Evolutionary conservation across 2,888 invertebrate species (phyloP), one percentile per base, ranked within the genome.

Genomic region (Lasioglossum marginatum): DNA sequence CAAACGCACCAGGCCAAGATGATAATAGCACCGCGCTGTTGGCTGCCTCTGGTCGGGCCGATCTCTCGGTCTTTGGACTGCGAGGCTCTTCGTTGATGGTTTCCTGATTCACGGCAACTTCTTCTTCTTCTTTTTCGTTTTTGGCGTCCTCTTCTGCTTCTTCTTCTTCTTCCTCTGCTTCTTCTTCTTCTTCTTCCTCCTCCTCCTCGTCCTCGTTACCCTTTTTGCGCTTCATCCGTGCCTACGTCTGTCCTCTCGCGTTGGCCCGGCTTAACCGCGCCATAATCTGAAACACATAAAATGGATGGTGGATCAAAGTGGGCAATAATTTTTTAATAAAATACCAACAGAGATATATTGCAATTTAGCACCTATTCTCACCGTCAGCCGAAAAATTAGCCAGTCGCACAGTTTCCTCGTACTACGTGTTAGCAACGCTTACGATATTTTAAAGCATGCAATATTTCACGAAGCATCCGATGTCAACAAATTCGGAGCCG

Each of bases 241-340:
- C 82, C 84, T 86, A 70, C 77, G 87, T 87, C 79, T 79, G 68
- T 79, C 70, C 84, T 43, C 87, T 78, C 88, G 80, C 83, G 48
- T 85, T 72, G 90, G 86, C 85, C 78, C 83, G 66, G 80, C 78
- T 83, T 52, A 70, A 79, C 77, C 85, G 85, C 81, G 86, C 83
- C 83, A 92, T 93, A 89, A 90, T 93, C 93, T 93, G 89, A 27
- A 77, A 77, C 16, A n/a, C 31, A 45, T 45, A 16, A 45, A 45
- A 45, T 45, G 1, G 45, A 45, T 45, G 45, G 45, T 16, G 45
- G 45, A 23, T 52, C 8, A 52, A 52, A 23, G 23, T 52, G 23
- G 8, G 8, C 52, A 52, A 19, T 23, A 8, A 8, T 0, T 52
- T 52, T 23, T 23, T 52, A 2, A 52, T 8, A 52, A 52, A 52